phyloP scores from a whole-genome alignment of 2,888 invertebrate species.

The Lycia hirtaria region DNA sequence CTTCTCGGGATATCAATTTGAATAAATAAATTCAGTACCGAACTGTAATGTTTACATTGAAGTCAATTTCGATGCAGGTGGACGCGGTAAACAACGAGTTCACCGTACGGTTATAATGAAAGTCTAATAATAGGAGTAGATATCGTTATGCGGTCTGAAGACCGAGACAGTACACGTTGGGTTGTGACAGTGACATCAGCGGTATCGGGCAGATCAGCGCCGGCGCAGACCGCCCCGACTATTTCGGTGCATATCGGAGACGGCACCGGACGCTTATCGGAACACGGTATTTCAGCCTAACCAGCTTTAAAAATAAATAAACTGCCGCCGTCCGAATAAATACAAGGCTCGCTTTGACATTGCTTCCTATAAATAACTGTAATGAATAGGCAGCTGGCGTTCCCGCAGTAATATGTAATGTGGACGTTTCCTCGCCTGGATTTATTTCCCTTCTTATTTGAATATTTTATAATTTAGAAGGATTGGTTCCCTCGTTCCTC shows the following conservation, averaged over 20 bases:
- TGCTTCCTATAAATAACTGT: constrained; percentile 82
- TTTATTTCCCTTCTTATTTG: constrained; percentile 78
- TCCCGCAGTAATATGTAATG: constrained; percentile 79
- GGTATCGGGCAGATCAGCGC: constrained; percentile 66
- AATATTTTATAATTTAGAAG: constrained; percentile 77
- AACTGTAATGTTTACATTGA: constrained; percentile 28
- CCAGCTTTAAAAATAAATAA: constrained; percentile 81
- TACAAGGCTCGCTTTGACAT: constrained; percentile 80
- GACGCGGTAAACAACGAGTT: constrained; percentile 53
- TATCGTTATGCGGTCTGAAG: constrained; percentile 64
- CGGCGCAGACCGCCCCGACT: constrained; percentile 48
- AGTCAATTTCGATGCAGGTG: constrained; percentile 37
- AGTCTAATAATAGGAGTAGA: constrained; percentile 69
- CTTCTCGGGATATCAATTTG: constrained; percentile 41
- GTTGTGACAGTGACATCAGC: constrained; percentile 67
- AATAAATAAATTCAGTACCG: constrained; percentile 38
- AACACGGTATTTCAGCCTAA: constrained; percentile 73
- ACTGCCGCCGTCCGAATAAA: constrained; percentile 77
- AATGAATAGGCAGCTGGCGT: constrained; percentile 80
- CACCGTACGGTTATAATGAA: constrained; percentile 70
- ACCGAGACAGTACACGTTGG: constrained; percentile 54
- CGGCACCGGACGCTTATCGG: constrained; percentile 74
- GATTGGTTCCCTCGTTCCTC: constrained; percentile 58
- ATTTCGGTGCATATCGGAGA: constrained; percentile 62
- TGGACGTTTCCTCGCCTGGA: constrained; percentile 74